Evolutionary conservation across 2,797 vertebrate genomes (phyloP), one percentile per base, ranked within the genome.

Genomic region (Helicolenus hilgendorfi): DNA sequence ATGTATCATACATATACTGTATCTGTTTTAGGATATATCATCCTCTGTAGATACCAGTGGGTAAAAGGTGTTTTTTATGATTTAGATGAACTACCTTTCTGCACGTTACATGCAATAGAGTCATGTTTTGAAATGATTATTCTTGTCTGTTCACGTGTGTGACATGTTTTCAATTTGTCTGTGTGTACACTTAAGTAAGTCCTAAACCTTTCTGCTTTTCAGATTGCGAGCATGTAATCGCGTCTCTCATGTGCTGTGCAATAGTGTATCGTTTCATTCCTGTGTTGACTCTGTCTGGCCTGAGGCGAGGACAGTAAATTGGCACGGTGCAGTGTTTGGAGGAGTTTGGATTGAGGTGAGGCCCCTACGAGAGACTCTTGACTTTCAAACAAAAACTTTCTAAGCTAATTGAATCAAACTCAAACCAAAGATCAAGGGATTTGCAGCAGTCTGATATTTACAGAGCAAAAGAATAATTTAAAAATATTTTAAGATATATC

Each of bases 291-390:
- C 38, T 36, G n/a, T 60, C 64, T 89, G 72, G 88, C 87, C 88
- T 53, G 68, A 85, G 78, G 88, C 53, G 5, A 91, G 82, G 84
- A 84, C 79, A 84, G 77, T 72, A 78, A 86, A 90, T 89, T 87
- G 71, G 77, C 73, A 71, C 15, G 0, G 15, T 35, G 70, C 72
- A 27, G 63, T 20, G 58, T 77, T 88, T 76, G 59, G 58, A 83
- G 36, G 82, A 85, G 79, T 73, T 36, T 72, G 72, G 87, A 79
- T 72, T 87, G 84, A 90, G 74, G 77, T 83, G 55, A 79, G 72
- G 72, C 31, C 56, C 72, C 60, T n/a, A 7, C 0, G 8, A 91
- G 73, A 91, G 41, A 74, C 62, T 89, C 58, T 72, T 74, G 41
- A 84, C 77, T 75, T 82, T 77, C 62, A 83, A 82, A 75, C 26